phyloP scores from a whole-genome alignment of 2,888 invertebrate species.

The Salticus scenicus region DNA sequence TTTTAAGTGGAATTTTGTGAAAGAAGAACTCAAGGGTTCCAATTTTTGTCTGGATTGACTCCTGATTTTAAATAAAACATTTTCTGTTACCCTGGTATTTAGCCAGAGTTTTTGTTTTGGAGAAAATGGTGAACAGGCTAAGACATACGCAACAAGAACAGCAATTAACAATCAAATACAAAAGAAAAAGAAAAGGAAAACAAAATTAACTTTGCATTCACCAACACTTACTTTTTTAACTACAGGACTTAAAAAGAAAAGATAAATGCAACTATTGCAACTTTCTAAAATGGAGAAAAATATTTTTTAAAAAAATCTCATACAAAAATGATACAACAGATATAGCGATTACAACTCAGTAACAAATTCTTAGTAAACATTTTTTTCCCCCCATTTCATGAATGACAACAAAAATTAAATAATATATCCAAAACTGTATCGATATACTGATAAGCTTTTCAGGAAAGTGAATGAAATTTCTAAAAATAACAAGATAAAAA shows the following conservation, averaged over 20 bases:
- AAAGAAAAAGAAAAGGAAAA: neutral
- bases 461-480: neutral
- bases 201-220: neutral
- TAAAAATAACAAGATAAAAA: neutral
- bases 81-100: too few relatives aligned
- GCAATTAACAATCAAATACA: neutral
- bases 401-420: constrained; percentile 4
- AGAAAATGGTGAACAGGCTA: too few relatives aligned
- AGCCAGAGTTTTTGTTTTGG: too few relatives aligned
- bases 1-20: too few relatives aligned
- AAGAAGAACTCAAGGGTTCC: too few relatives aligned
- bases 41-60: too few relatives aligned
- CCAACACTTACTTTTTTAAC: neutral
- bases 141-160: too few relatives aligned
- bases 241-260: neutral
- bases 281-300: neutral
- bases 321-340: neutral
- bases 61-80: too few relatives aligned
- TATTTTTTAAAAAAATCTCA: neutral
- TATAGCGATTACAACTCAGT: neutral
- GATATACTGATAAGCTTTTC: neutral
- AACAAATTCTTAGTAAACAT: neutral
- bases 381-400: neutral
- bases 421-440: neutral
- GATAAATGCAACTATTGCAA: too few relatives aligned